Base-by-base conservation (phyloP, 2,113 vertebrate genomes). In the Nesoenas mayeri region DNA sequence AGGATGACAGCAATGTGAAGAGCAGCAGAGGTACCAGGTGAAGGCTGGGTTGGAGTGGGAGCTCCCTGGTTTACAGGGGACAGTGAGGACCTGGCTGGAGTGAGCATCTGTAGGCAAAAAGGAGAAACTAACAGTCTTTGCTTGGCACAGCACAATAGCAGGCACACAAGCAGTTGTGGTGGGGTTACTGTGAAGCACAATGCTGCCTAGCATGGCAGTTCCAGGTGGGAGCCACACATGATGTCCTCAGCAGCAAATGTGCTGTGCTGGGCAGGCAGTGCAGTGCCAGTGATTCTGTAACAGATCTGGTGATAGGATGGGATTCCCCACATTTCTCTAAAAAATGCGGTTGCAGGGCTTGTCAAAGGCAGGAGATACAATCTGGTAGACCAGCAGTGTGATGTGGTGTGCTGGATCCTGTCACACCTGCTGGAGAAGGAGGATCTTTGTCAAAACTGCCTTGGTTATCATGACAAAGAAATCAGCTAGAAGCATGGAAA, bases 261-360 rank as follows among this genome's bases (percentile, higher is more conserved):
- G 32, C 12, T 25, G 26, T 14, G 19, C 36, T 47, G 58, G 56
- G 70, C 58, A 58, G 61, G 31, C 1, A 2, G 20, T 31, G 42
- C 38, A 31, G 36, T 7, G 2, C 12, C 5, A 1, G 17, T 38
- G 26, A 47, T 50, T 32, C 26, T 22, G 44, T 42, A 65, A 77
- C 7, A 60, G 58, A 50, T 31, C 32, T 42, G 50, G 10, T 47
- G 71, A 61, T 36, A 72, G 66, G 16, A 62, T 73, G 71, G 51
- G 71, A 91, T 82, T 96, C 85, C 75, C 60, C 70, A 54, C 58
- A 40, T 77, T 88, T 93, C 67, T 70, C 67, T 62, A 73, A 91
- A 50, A 69, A 80, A 40, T 26, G 36, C 21, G 26, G 38, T 85
- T 93, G 47, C 29, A 73, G n/a, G 36, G 38, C 77, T 53, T 87